These are phyloP conservation scores for Xiphorhynchus erythropygius DNA, from an alignment of 2,797 vertebrate genomes.

Conservation along the genomic window DNA sequence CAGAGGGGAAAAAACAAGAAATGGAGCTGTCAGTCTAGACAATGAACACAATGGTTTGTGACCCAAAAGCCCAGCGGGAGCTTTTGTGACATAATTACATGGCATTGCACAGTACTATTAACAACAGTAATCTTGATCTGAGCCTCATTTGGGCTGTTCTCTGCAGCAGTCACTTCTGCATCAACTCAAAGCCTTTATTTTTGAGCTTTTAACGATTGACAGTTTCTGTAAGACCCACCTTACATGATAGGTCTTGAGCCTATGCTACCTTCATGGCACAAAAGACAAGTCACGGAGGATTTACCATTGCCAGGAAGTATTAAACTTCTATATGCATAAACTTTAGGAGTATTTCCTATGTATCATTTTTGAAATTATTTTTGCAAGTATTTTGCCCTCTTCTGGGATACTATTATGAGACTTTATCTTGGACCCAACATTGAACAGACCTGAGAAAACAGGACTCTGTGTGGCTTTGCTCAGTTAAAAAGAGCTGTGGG, in stretches of 20 bases:
- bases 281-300: neutral
- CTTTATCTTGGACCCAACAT: neutral
- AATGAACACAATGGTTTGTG: too few relatives aligned
- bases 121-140: neutral
- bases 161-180: neutral
- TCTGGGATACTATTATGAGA: fast-evolving
- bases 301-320: neutral
- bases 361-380: neutral
- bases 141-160: neutral
- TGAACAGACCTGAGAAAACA: neutral
- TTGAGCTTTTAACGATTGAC: neutral
- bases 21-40: neutral
- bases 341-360: neutral
- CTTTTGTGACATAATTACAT: fast-evolving
- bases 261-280: fast-evolving
- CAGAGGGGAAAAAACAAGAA: neutral
- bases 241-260: neutral
- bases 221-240: neutral
- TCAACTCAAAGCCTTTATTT: neutral
- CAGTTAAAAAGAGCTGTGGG: neutral
- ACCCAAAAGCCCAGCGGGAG: neutral
- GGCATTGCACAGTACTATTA: too few relatives aligned
- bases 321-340: neutral
- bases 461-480: neutral
- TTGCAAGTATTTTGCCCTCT: neutral